A percentile compares a stretch with the other conserved stretches of the same genome.
These are phyloP conservation scores for Climacteris rufus DNA, from an alignment of 2,113 vertebrate genomes.

Conservation along the genomic window DNA sequence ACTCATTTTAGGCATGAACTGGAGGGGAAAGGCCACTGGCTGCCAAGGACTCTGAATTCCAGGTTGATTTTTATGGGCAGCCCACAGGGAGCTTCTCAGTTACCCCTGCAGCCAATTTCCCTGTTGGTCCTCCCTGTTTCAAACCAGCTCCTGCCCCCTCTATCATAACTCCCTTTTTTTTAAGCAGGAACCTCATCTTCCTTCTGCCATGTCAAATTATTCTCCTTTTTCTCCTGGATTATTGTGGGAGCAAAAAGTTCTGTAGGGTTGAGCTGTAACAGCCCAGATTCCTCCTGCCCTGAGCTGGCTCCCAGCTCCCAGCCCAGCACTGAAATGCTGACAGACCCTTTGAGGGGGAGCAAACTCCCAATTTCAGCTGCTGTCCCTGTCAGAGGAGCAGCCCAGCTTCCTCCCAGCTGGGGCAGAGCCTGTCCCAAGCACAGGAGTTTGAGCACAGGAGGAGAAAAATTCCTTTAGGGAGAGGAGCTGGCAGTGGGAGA, in stretches of 20 bases:
- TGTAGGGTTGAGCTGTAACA: neutral
- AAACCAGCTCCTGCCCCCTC: neutral
- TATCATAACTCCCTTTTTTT: neutral
- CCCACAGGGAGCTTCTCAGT: neutral
- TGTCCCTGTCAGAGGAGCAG: conserved; percentile 45
- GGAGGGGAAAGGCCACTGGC: neutral
- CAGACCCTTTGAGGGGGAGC: conserved; percentile 40
- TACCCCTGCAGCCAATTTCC: neutral
- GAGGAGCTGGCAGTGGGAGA: neutral
- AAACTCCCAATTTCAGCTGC: conserved; percentile 61
- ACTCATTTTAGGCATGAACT: neutral
- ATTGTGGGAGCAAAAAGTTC: neutral
- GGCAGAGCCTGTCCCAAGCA: neutral
- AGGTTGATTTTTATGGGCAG: neutral
- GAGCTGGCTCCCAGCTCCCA: neutral
- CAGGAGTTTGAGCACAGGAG: neutral
- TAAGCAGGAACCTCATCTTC: neutral
- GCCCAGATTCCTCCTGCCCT: neutral
- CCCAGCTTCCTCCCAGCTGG: neutral
- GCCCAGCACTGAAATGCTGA: conserved; percentile 38
- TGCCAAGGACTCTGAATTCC: neutral
- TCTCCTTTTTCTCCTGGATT: neutral
- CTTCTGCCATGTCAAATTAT: neutral
- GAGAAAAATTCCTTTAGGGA: neutral
- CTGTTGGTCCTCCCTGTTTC: neutral